Base-by-base conservation (phyloP, 2,888 invertebrate species). In the Drosophila mimica region DNA sequence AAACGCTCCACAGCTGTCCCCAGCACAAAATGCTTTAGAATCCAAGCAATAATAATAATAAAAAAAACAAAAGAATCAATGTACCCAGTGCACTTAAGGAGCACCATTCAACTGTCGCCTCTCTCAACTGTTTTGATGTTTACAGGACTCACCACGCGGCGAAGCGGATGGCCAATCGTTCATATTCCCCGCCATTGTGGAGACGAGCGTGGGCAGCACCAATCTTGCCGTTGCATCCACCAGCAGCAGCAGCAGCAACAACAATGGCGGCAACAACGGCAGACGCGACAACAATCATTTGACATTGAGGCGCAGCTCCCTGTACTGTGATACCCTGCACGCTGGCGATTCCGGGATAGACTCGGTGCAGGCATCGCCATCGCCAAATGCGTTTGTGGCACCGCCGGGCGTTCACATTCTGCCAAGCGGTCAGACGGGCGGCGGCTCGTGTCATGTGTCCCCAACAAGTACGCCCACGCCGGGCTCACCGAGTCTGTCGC, bases 301-400 rank as follows among this genome's bases (percentile, higher is more conserved):
- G 70, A 82, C 80, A 31, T 60, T 88, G 64, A 71, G 93, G 13
- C 91, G 93, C 51, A 91, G 89, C 72, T 93, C 93, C 62, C 85
- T 93, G 57, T 93, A 91, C 90, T 93, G 94, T 91, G 94, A 94
- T 90, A 93, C 93, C 60, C 90, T 93, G 75, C 94, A 94, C 80
- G 94, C 94, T 57, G 94, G 94, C 81, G 96, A 96, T 91, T 96
- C 96, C 25, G 96, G 96, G 70, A 96, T 96, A 89, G 96, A 96
- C 80, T 96, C 96, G 17, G 95, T 95, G 74, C 96, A 96, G 94
- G 96, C 96, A 83, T 94, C 94, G 46, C 94, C 94, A 7, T 93
- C 94, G 61, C 94, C 94, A 17, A 93, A 93, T 73, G 93, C 93
- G 46, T 90, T 93, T 72, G 91, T 91, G n/a, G 91, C 92, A 11